Evolutionary conservation across 2,888 invertebrate genomes (phyloP), one percentile per base, ranked within the genome.

Genomic region (Lacanobia oleracea): DNA sequence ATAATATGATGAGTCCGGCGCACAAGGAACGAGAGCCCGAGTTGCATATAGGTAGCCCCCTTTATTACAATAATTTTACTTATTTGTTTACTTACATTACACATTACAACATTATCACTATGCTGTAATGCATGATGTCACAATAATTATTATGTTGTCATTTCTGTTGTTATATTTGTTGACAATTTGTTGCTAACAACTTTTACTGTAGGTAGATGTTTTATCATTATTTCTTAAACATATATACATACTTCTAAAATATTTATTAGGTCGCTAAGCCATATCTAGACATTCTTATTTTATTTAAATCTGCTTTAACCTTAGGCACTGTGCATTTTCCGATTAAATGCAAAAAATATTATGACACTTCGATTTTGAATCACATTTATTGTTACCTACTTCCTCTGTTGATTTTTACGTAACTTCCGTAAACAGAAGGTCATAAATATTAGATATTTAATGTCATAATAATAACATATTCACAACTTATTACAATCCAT

Each of bases 21-120:
- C 94, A 93, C 80, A 93, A 93, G 90, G 95, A 95, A 81, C 92
- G 97, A 75, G 97, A 97, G 91, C 97, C 97, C 50, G 97, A 97
- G 86, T 96, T 98, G 75, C 97, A 97, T 93, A 97, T 98, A 97
- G 97, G 97, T 97, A 94, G 87, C 66, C 68, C 70, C 57, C 60
- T 81, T 78, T 89, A 70, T 50, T 62, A 72, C 70, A 74, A 70
- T 78, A 40, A 59, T 68, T 75, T 72, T 53, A 43, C 43, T 14
- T 43, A 61, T 64, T 74, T 72, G 81, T 67, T 73, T 78, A 69
- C 81, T 75, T 81, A 81, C 75, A 72, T 72, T 62, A 73, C 27
- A 54, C 23, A 78, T 60, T 72, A 60, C 72, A 77, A 50, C 43
- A 70, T 81, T 74, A 72, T 60, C 57, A 45, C 66, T 71, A 73